Evolutionary conservation across 2,113 vertebrate species (phyloP), one percentile per base, ranked within the genome.

Genomic region (Budorcas taxicolor): DNA sequence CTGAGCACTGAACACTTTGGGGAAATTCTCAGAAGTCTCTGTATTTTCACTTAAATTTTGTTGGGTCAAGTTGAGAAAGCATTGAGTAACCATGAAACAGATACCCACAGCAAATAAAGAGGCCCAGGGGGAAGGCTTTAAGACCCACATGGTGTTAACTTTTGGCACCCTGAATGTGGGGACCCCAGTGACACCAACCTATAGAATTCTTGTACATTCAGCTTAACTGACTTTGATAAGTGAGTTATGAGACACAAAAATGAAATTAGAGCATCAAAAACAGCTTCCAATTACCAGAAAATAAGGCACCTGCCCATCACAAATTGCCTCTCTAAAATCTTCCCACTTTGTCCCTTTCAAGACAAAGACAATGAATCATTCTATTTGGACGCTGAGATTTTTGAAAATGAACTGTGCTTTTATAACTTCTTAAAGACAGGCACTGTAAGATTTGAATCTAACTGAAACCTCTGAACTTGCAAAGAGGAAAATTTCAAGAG

Each of bases 381-480:
- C 52, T 88, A 36, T 89, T 97, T 84, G 86, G 36, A 95, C 16
- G 33, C 5, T 43, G 74, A 88, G 82, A 33, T 53, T 94, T 82
- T 94, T 16, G 1, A 36, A 95, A 91, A 89, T 1, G 23, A 96
- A n/a, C 60, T 86, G 67, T 45, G 62, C 87, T 97, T 96, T 95
- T 91, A 87, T 74, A 83, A 58, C 47, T 29, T 45, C 92, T 93
- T 90, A 45, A 76, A 96, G 93, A 76, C 74, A 90, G 81, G 83
- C n/a, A 95, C 94, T 96, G 78, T 71, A 92, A 92, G 87, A 98
- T 95, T 87, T 97, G 90, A 97, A 95, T 96, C 95, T 92, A 43
- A 91, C 84, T 86, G 81, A 97, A 98, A 97, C 92, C 94, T 97
- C 81, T 96, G 96, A 97, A 97, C 96, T 97, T 50, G 19, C 87